A percentile compares a stretch with the other conserved stretches of the same genome.
Evolutionary conservation across 2,797 vertebrate genomes (phyloP).

Genomic region (Enteromius afrohamiltoni): DNA sequence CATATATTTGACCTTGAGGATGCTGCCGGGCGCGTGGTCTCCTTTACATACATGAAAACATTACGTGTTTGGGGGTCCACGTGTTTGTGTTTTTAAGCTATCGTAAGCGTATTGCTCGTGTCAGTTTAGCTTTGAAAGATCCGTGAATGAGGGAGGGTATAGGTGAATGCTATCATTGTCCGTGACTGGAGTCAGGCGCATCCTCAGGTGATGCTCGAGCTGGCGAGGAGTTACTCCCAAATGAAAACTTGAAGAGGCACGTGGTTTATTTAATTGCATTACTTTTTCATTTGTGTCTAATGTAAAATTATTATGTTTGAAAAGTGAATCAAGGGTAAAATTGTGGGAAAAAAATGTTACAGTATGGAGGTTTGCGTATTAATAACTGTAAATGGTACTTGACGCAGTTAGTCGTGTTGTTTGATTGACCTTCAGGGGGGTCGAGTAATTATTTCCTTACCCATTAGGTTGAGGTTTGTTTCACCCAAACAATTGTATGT

Average conservation of each 20-base stretch:
- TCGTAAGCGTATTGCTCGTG: slow-evolving; percentile 4
- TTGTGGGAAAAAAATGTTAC: background rate
- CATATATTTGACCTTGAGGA: slow-evolving; percentile 63
- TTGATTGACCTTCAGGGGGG: background rate
- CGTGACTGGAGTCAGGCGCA: slow-evolving; percentile 29
- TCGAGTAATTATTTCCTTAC: background rate
- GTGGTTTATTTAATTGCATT: slow-evolving; percentile 9
- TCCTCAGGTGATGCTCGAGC: slow-evolving; percentile 28
- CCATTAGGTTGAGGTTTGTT: background rate
- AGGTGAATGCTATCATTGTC: background rate
- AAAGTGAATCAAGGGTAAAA: background rate
- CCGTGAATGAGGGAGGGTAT: background rate
- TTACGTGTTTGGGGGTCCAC: slow-evolving; percentile 45
- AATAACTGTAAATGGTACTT: background rate
- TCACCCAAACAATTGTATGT: background rate
- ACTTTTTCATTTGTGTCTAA: background rate
- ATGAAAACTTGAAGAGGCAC: background rate
- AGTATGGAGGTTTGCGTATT: background rate
- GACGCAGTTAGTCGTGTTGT: background rate
- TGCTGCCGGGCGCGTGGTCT: slow-evolving; percentile 42
- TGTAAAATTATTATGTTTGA: background rate
- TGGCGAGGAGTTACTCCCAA: slow-evolving; percentile 7
- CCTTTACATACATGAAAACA: slow-evolving; percentile 5
- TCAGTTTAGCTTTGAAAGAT: slow-evolving; percentile 22
- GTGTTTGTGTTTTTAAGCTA: slow-evolving; percentile 53